Evolutionary conservation across 1,140 invertebrate species (phyloP).

Genomic region (Caenorhabditis latens): DNA sequence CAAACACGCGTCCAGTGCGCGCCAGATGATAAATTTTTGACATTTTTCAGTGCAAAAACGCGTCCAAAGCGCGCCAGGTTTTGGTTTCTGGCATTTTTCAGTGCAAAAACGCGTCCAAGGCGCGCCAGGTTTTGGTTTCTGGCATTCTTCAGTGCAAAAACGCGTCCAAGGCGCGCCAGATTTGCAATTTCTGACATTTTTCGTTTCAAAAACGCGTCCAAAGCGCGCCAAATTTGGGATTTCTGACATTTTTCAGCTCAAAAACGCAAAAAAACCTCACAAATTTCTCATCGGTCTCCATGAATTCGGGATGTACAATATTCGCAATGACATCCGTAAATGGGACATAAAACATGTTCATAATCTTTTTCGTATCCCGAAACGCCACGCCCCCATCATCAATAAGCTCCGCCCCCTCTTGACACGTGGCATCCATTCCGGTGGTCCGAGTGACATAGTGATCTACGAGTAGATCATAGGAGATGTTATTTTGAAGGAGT

Average conservation of each 20-base stretch:
- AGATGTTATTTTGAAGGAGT: slow-evolving; percentile 21
- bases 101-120: background rate
- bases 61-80: too few relatives aligned
- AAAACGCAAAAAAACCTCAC: slow-evolving; percentile 12
- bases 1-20: too few relatives aligned
- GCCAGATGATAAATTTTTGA: too few relatives aligned
- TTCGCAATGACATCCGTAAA: slow-evolving; percentile 31
- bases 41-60: too few relatives aligned
- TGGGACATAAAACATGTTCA: slow-evolving; percentile 27
- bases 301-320: slow-evolving; percentile 42
- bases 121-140: too few relatives aligned
- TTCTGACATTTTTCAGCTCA: background rate
- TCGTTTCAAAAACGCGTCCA: too few relatives aligned
- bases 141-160: too few relatives aligned
- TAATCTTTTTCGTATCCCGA: slow-evolving; percentile 17
- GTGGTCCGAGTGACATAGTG: slow-evolving; percentile 25
- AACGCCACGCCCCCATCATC: slow-evolving; percentile 19
- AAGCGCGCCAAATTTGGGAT: too few relatives aligned
- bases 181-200: too few relatives aligned
- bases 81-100: too few relatives aligned
- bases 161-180: too few relatives aligned
- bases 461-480: slow-evolving; percentile 28
- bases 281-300: slow-evolving; percentile 51
- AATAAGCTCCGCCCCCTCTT: background rate
- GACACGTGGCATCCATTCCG: slow-evolving; percentile 37